Conservation (phyloP, 2,888 invertebrate species). For the Noctua janthe region DNA sequence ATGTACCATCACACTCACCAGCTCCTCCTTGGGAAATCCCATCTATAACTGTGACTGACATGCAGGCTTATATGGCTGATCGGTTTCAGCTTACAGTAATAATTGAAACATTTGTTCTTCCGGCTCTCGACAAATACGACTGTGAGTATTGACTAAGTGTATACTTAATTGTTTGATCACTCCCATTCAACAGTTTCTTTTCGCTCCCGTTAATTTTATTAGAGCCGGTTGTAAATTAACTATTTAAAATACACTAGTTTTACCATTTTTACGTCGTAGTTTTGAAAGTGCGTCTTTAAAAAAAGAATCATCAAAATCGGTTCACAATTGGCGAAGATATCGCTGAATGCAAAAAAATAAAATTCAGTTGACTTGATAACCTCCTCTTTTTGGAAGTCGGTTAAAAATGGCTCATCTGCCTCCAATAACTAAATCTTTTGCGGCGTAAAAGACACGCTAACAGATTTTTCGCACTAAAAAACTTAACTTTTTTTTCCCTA, state of each 20-base stretch:
- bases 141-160: slow-evolving; percentile 10
- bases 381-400: too few species aligned
- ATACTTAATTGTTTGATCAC: not conserved
- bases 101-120: slow-evolving; percentile 2
- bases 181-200: not conserved
- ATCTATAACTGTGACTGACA: not conserved
- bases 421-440: not conserved
- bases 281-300: not conserved
- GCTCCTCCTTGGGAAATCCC: not conserved
- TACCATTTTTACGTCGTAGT: not conserved
- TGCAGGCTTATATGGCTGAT: not conserved
- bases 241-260: not conserved
- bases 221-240: not conserved
- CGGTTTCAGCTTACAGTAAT: slow-evolving; percentile 5
- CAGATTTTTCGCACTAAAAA: too few species aligned
- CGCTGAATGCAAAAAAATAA: too few species aligned
- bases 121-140: not conserved
- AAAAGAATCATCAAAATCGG: too few species aligned
- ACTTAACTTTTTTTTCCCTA: not conserved
- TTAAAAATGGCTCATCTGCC: not conserved
- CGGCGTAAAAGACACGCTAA: not conserved
- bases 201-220: not conserved
- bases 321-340: too few species aligned
- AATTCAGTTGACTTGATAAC: too few species aligned
- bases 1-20: too few species aligned